These are phyloP conservation scores for Sprattus sprattus DNA, from an alignment of 2,113 vertebrate genomes.

Conservation along the genomic window DNA sequence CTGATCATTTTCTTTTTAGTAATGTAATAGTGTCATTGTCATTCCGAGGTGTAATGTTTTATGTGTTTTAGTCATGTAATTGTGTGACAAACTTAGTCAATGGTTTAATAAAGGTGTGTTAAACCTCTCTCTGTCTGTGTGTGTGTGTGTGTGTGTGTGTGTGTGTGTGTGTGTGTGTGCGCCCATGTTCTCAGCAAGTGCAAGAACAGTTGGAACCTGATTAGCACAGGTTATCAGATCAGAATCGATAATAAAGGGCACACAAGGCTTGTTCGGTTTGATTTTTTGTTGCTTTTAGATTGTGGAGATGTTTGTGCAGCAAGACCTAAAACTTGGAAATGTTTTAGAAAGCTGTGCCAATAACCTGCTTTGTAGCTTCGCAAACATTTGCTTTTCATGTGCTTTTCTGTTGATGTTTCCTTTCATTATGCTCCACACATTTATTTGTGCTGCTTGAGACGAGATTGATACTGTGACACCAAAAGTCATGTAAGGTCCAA, in stretches of 20 bases:
- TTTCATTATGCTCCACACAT: neutral
- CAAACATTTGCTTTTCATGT: neutral
- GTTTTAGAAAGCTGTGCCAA: neutral
- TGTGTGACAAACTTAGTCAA: too few species aligned
- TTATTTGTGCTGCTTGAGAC: neutral
- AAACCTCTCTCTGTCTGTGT: too few species aligned
- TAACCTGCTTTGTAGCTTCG: neutral
- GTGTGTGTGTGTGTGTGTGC: too few species aligned
- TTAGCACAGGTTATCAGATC: slow-evolving; percentile 8
- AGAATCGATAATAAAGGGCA: neutral
- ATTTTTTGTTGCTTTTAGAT: neutral
- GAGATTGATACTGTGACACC: too few species aligned
- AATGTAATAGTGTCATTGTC: too few species aligned
- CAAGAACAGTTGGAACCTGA: neutral
- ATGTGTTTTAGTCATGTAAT: too few species aligned
- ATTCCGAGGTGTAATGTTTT: too few species aligned
- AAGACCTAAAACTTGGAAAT: neutral
- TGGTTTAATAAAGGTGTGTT: too few species aligned
- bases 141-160: neutral
- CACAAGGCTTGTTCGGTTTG: neutral
- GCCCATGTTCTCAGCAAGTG: too few species aligned
- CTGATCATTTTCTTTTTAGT: too few species aligned
- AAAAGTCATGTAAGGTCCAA: neutral
- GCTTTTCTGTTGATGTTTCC: neutral
- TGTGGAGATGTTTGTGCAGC: neutral